Evolutionary conservation across 2,888 invertebrate species (phyloP).

Genomic region (Athrips mouffetella): DNA sequence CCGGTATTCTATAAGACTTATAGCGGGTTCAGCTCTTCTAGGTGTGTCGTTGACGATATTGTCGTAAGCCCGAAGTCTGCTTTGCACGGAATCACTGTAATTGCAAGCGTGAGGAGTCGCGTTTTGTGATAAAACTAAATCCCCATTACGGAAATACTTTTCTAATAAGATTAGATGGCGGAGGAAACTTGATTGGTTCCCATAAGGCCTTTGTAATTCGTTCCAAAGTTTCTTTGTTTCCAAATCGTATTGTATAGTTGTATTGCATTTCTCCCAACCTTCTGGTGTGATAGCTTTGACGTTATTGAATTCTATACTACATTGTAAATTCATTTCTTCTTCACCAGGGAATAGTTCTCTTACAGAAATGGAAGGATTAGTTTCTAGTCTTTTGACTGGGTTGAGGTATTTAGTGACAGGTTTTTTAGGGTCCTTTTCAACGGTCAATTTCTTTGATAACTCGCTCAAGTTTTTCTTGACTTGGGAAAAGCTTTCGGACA

Average conservation of each 20-base stretch:
- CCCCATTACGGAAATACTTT: constrained; percentile 90
- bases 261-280: constrained; percentile 90
- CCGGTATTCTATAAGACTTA: constrained; percentile 65
- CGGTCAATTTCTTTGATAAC: constrained; percentile 59
- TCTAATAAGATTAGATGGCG: constrained; percentile 89
- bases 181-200: constrained; percentile 91
- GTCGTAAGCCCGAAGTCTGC: constrained; percentile 87
- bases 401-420: constrained; percentile 72
- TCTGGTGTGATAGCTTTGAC: constrained; percentile 86
- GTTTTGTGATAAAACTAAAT: constrained; percentile 84
- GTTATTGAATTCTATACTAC: constrained; percentile 85
- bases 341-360: constrained; percentile 89
- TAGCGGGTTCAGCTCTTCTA: constrained; percentile 46
- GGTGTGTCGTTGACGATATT: constrained; percentile 66
- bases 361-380: constrained; percentile 90
- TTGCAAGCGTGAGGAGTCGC: constrained; percentile 86
- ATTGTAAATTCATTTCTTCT: constrained; percentile 87
- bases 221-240: constrained; percentile 91
- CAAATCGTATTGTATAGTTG: constrained; percentile 88
- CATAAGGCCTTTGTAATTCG: constrained; percentile 90
- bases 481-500: constrained; percentile 71
- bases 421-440: constrained; percentile 65
- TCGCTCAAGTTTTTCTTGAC: constrained; percentile 72
- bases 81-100: constrained; percentile 89
- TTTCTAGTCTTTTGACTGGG: constrained; percentile 82